These are phyloP conservation scores for Corydoras sp. DNA, from an alignment of 2,113 vertebrate genomes.

Conservation along the genomic window DNA sequence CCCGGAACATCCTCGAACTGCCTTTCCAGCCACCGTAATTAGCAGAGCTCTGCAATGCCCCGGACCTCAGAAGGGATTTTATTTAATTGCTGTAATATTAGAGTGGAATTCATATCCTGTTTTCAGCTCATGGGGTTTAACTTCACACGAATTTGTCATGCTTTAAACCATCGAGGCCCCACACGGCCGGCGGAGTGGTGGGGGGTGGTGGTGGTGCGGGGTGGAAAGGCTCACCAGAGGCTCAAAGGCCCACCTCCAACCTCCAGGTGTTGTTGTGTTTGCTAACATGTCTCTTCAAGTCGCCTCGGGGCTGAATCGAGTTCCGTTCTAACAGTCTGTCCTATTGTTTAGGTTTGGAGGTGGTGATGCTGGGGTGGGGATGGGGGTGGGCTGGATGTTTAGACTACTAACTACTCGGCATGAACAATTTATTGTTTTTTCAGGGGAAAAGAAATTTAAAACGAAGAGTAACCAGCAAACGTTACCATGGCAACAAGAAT, in stretches of 20 bases:
- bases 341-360: constrained; percentile 20
- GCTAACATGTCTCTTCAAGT: constrained; percentile 40
- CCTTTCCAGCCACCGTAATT: neutral
- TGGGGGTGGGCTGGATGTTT: constrained; percentile 18
- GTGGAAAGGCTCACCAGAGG: no score
- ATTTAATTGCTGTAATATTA: constrained; percentile 14
- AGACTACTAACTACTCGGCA: neutral
- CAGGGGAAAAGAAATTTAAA: neutral
- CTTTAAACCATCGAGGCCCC: constrained; percentile 3
- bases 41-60: neutral
- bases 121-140: constrained; percentile 7
- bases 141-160: constrained; percentile 28
- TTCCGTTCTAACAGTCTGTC: constrained; percentile 18
- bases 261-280: constrained; percentile 42
- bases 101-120: constrained; percentile 5
- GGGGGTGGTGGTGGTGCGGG: no score
- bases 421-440: neutral
- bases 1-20: neutral
- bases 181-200: neutral
- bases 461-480: no score
- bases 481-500: no score
- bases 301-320: constrained; percentile 26
- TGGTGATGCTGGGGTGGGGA: constrained; percentile 1
- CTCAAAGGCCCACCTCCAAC: no score
- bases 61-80: neutral